Base-by-base conservation (phyloP, 2,113 vertebrate species). In the Nycticorax nycticorax region DNA sequence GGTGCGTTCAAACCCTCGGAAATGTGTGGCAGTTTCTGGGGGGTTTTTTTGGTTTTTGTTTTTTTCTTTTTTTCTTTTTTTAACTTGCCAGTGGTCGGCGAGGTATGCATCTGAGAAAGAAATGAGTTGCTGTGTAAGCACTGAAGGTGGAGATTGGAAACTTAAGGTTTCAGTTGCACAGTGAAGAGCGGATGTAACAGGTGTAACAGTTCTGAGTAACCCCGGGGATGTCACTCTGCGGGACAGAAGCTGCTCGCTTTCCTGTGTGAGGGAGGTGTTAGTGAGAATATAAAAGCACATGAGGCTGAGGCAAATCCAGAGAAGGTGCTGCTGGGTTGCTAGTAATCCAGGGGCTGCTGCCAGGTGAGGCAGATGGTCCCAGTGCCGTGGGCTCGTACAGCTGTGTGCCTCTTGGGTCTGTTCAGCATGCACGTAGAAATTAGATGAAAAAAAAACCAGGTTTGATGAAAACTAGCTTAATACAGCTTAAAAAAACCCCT, bases 301-400 rank as follows among this genome's bases (percentile, higher is more conserved):
- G 33, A 74, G 35, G 72, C 41, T 14, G 85, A 77, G 64, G 32
- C 74, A n/a, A 67, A 23, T 20, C 9, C 35, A 12, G 8, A 68
- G 83, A 28, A 64, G 21, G 53, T 59, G 60, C 26, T 59, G 0
- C 30, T 47, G 63, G 33, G 4, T 20, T 69, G 55, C 41, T 35
- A 7, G 14, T 63, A 57, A 45, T 14, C 4, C 33, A 1, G 3
- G 24, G 21, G 9, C 14, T 55, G 15, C 64, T 72, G 52, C 32
- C 33, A 14, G 24, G 37, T 52, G 69, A 48, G 83, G 50, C 45
- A 18, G 15, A 7, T 4, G 6, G 20, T 55, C 60, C 56, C 10
- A 3, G 0, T 33, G 57, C 69, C 52, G 28, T 23, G 35, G 23
- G 18, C 9, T 37, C 13, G 1, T 26, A 4, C 10, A 15, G 12